Percentiles rank a stretch among this genome's conserved stretches.
These are phyloP conservation scores for Drosophila antonietae DNA, from an alignment of 2,888 invertebrate genomes.

Conservation along the genomic window DNA sequence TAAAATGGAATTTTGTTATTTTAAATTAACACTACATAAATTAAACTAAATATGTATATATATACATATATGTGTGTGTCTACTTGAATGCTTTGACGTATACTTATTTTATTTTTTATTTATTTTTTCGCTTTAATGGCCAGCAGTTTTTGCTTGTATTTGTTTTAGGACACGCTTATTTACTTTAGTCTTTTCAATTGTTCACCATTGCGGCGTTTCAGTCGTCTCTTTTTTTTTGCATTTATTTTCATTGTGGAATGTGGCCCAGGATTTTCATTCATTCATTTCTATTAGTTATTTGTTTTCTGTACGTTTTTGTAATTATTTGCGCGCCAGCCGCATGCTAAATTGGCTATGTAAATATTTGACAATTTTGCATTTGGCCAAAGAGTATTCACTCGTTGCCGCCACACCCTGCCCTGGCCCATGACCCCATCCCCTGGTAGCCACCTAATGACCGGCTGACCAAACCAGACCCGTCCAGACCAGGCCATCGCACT, in stretches of 20 bases:
- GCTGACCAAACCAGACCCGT: slow-evolving; percentile 32
- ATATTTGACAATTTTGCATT: slow-evolving; percentile 81
- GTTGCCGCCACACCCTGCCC: neutral
- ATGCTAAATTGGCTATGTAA: slow-evolving; percentile 81
- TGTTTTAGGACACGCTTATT: slow-evolving; percentile 47
- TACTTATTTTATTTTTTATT: slow-evolving; percentile 7
- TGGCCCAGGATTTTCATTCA: slow-evolving; percentile 43
- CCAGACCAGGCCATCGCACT: slow-evolving; percentile 37
- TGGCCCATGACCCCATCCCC: neutral
- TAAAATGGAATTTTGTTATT: slow-evolving; percentile 17
- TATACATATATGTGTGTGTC: neutral
- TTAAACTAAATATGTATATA: neutral
- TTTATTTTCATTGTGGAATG: slow-evolving; percentile 53
- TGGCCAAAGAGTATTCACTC: slow-evolving; percentile 53
- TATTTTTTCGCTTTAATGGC: slow-evolving; percentile 13
- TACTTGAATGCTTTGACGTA: neutral
- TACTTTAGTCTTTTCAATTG: slow-evolving; percentile 55
- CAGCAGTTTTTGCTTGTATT: slow-evolving; percentile 39
- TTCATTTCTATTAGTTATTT: slow-evolving; percentile 75
- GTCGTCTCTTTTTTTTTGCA: neutral
- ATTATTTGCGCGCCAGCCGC: slow-evolving; percentile 77
- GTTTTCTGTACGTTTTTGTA: slow-evolving; percentile 75
- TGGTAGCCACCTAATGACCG: slow-evolving; percentile 62
- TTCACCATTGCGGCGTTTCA: slow-evolving; percentile 46
- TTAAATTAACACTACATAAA: slow-evolving; percentile 3